A percentile compares a stretch with the other conserved stretches of the same genome.
Conservation (phyloP, 1,140 invertebrate genomes). For the Drosophila murphyi region DNA sequence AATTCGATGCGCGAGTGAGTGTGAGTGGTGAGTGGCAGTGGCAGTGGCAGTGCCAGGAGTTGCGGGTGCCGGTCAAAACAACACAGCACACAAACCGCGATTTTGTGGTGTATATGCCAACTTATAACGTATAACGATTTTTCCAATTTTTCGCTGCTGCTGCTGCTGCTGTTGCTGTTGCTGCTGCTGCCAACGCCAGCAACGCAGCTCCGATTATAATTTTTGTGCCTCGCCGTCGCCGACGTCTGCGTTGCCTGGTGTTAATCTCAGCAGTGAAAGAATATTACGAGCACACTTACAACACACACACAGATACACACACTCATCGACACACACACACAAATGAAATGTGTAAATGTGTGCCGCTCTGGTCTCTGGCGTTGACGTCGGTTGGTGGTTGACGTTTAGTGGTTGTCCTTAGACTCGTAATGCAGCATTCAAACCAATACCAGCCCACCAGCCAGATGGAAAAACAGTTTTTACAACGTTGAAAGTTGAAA, state of each 20-base stretch:
- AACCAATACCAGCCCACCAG: slow-evolving; percentile 30
- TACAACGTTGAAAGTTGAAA: not conserved
- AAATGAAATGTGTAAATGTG: slow-evolving; percentile 53
- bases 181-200: slow-evolving; percentile 31
- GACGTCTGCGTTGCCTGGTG: slow-evolving; percentile 58
- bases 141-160: slow-evolving; percentile 55
- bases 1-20: slow-evolving; percentile 73
- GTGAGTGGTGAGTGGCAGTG: slow-evolving; percentile 34
- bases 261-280: slow-evolving; percentile 77
- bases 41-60: slow-evolving; percentile 12
- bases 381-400: slow-evolving; percentile 77
- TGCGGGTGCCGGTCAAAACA: slow-evolving; percentile 42
- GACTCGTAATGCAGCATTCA: slow-evolving; percentile 61
- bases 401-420: slow-evolving; percentile 77
- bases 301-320: slow-evolving; percentile 27
- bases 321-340: slow-evolving; percentile 24
- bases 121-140: slow-evolving; percentile 74
- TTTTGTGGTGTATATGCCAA: slow-evolving; percentile 75
- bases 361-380: slow-evolving; percentile 56
- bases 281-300: slow-evolving; percentile 70
- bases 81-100: slow-evolving; percentile 55
- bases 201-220: slow-evolving; percentile 66
- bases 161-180: slow-evolving; percentile 16
- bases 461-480: not conserved
- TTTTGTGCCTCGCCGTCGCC: slow-evolving; percentile 35